These are phyloP conservation scores for Leptopterna dolabrata DNA, from an alignment of 2,888 invertebrate genomes.

Conservation along the genomic window DNA sequence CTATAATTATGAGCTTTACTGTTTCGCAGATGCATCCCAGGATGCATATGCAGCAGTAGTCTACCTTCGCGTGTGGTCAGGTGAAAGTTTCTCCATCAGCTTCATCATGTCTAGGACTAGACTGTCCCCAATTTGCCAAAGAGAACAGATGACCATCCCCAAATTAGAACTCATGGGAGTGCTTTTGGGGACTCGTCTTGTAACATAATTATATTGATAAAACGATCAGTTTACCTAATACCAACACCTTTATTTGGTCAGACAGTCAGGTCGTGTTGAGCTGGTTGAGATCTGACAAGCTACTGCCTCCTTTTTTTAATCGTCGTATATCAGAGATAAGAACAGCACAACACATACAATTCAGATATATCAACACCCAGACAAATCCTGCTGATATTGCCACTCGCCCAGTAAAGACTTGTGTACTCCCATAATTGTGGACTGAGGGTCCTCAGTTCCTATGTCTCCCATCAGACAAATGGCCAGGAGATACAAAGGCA, in stretches of 20 bases:
- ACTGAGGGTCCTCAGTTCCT: too few species aligned
- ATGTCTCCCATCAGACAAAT: too few species aligned
- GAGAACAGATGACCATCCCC: conserved; percentile 62
- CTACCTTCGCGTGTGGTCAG: neutral
- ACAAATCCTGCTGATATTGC: too few species aligned
- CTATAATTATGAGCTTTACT: neutral
- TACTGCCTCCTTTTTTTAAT: conserved; percentile 62
- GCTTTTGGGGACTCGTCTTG: conserved; percentile 62
- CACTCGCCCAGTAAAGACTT: too few species aligned
- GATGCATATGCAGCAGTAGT: conserved; percentile 21
- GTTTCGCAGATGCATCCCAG: conserved; percentile 14
- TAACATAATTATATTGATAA: conserved; percentile 49
- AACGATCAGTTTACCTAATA: conserved; percentile 30
- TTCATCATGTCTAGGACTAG: conserved; percentile 63
- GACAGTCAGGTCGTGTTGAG: conserved; percentile 63
- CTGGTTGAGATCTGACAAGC: conserved; percentile 62
- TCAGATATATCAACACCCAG: neutral
- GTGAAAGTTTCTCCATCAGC: conserved; percentile 54
- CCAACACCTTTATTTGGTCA: conserved; percentile 62
- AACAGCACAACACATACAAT: neutral
- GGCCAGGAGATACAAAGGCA: too few species aligned
- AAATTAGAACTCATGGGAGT: conserved; percentile 64
- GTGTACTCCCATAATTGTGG: too few species aligned
- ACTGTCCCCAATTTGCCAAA: conserved; percentile 61
- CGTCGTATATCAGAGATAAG: conserved; percentile 61